phyloP scores from a whole-genome alignment of 2,113 vertebrate species.

The Pachyramphus minor region DNA sequence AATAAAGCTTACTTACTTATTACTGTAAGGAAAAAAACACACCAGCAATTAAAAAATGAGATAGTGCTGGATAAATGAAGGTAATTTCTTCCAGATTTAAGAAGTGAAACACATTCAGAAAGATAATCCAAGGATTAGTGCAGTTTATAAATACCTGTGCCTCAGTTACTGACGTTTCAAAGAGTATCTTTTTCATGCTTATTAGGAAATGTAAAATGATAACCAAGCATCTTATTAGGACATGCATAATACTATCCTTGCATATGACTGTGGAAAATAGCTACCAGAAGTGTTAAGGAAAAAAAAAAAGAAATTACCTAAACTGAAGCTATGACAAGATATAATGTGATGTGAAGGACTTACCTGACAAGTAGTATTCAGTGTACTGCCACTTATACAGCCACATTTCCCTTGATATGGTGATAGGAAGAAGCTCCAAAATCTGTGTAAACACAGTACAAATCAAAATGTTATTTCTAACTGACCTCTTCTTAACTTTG shows the following conservation, averaged over 20 bases:
- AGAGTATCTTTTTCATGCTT: not conserved
- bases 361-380: not conserved
- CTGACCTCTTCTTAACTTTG: not conserved
- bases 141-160: not conserved
- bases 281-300: not conserved
- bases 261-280: not conserved
- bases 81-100: not conserved
- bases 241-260: not conserved
- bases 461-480: not conserved
- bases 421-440: not conserved
- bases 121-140: not conserved
- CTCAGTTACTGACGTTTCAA: not conserved
- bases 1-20: not conserved
- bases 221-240: not conserved
- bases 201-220: not conserved
- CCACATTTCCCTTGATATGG: not conserved
- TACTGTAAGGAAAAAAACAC: not conserved
- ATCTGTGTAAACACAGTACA: not conserved
- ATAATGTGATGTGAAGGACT: not conserved
- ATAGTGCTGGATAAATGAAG: not conserved
- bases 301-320: not conserved
- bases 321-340: not conserved
- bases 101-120: not conserved
- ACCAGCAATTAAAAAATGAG: fast-evolving
- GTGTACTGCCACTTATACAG: not conserved